Percentiles rank a stretch among this genome's conserved stretches.
Evolutionary conservation across 2,888 invertebrate genomes (phyloP).

Genomic region (Incurvaria masculella): DNA sequence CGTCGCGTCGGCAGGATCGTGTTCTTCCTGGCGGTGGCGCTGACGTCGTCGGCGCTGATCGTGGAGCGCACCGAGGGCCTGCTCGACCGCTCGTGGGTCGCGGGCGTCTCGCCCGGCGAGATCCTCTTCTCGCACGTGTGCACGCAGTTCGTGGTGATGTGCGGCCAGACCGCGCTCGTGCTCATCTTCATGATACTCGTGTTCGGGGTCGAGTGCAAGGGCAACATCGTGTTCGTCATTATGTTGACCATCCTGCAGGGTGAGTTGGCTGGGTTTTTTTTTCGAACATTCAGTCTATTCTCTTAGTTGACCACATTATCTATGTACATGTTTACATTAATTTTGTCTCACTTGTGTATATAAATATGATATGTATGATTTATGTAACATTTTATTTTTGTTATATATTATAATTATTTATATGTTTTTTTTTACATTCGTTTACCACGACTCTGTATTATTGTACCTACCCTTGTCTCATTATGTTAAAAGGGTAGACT

Average conservation of each 20-base stretch:
- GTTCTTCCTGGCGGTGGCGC: constrained; percentile 92
- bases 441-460: too few relatives aligned
- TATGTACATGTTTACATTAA: too few relatives aligned
- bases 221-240: constrained; percentile 81
- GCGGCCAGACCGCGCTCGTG: constrained; percentile 88
- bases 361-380: too few relatives aligned
- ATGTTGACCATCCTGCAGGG: constrained; percentile 85
- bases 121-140: constrained; percentile 91
- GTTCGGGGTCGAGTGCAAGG: constrained; percentile 87
- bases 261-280: constrained; percentile 15
- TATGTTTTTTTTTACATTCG: too few relatives aligned
- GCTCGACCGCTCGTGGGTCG: constrained; percentile 90
- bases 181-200: constrained; percentile 89
- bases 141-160: constrained; percentile 94
- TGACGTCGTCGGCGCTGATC: constrained; percentile 89
- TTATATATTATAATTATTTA: too few relatives aligned
- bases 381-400: too few relatives aligned
- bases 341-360: too few relatives aligned
- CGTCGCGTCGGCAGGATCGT: constrained; percentile 92
- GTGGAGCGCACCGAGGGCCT: constrained; percentile 90
- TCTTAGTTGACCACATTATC: too few relatives aligned
- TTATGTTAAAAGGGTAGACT: too few relatives aligned
- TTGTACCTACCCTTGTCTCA: too few relatives aligned
- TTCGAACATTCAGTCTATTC: too few relatives aligned
- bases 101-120: constrained; percentile 89